Evolutionary conservation across 2,888 invertebrate species (phyloP).

Genomic region (Stegophylla sp.): DNA sequence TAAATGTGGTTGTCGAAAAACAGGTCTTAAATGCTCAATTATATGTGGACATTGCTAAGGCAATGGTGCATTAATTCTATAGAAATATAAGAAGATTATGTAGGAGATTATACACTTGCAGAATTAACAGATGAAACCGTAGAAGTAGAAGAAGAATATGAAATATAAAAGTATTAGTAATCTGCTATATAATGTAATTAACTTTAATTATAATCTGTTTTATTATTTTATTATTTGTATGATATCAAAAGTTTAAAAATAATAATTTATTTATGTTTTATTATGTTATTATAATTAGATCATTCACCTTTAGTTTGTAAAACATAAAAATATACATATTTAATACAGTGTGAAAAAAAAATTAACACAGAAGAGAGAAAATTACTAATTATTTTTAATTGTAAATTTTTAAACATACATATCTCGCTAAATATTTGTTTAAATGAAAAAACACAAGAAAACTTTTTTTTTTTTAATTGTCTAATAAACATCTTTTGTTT

Average conservation of each 20-base stretch:
- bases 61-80: slow-evolving; percentile 27
- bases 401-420: neutral
- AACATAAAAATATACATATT: slow-evolving; percentile 11
- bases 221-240: neutral
- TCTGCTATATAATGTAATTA: neutral
- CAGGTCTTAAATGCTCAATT: slow-evolving; percentile 19
- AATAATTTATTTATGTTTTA: neutral
- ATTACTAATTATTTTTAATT: neutral
- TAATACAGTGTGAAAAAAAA: neutral
- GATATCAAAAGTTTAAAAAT: neutral
- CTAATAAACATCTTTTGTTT: slow-evolving; percentile 23
- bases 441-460: slow-evolving; percentile 3
- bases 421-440: neutral
- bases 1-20: slow-evolving; percentile 32
- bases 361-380: neutral
- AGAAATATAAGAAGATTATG: neutral
- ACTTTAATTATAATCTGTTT: neutral
- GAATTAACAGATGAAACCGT: neutral
- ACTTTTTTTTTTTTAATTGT: slow-evolving; percentile 27
- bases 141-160: neutral
- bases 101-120: neutral
- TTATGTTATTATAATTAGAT: slow-evolving; percentile 21
- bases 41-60: slow-evolving; percentile 31
- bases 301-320: slow-evolving; percentile 11
- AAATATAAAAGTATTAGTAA: neutral